Evolutionary conservation across 2,797 vertebrate species (phyloP).

Genomic region (Craterocephalus amniculus): DNA sequence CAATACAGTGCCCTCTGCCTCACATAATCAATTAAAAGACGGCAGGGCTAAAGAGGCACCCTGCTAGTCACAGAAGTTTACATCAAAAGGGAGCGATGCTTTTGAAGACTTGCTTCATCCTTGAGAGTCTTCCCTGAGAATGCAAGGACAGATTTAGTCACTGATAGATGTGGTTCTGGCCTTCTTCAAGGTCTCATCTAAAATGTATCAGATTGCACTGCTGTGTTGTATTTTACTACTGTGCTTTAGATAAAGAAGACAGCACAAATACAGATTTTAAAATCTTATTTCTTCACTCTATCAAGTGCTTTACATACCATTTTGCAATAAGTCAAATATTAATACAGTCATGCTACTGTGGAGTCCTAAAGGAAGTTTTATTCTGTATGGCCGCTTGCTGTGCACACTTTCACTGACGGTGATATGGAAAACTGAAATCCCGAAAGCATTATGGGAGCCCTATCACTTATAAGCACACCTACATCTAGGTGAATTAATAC

Average conservation of each 20-base stretch:
- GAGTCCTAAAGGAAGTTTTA: neutral
- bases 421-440: constrained; percentile 4
- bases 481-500: constrained; percentile 35
- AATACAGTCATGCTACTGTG: neutral
- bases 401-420: neutral
- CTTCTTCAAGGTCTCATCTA: constrained; percentile 78
- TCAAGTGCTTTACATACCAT: neutral
- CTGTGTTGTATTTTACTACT: constrained; percentile 59
- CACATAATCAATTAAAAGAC: constrained; percentile 86
- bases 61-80: constrained; percentile 80
- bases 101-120: constrained; percentile 85
- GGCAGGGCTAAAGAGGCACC: constrained; percentile 69
- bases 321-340: neutral
- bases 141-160: constrained; percentile 81
- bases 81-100: constrained; percentile 83
- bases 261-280: constrained; percentile 23
- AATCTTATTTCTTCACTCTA: neutral
- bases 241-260: constrained; percentile 31
- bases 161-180: constrained; percentile 84
- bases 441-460: neutral
- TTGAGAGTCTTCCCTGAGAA: constrained; percentile 79
- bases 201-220: constrained; percentile 74
- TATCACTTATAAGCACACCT: constrained; percentile 14
- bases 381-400: neutral
- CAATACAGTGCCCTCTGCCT: constrained; percentile 78